Evolutionary conservation across 2,113 vertebrate species (phyloP).

Genomic region (Caracal caracal): DNA sequence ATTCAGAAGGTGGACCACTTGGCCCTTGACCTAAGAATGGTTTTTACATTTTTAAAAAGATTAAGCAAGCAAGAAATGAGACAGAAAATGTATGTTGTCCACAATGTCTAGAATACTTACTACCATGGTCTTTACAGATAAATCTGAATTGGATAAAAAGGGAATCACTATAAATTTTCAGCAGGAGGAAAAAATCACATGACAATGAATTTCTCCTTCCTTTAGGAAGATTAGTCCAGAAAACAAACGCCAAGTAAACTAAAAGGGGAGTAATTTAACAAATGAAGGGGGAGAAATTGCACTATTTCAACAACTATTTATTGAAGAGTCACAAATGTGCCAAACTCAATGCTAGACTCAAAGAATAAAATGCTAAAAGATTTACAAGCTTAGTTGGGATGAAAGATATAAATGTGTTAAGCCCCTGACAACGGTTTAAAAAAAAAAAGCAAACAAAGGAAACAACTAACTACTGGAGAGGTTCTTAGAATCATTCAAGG

Average conservation of each 20-base stretch:
- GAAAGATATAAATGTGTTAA: background rate
- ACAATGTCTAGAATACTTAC: slow-evolving; percentile 31
- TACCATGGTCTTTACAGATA: background rate
- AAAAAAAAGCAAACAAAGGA: background rate
- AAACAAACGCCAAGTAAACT: background rate
- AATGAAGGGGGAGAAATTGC: background rate
- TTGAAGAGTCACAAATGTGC: background rate
- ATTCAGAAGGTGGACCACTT: background rate
- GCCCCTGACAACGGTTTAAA: background rate
- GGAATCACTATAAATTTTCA: background rate
- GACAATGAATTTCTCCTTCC: background rate
- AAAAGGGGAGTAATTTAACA: background rate
- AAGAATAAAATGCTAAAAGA: background rate
- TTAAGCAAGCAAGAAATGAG: background rate
- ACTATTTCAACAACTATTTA: slow-evolving; percentile 16
- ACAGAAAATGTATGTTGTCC: background rate
- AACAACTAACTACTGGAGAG: background rate
- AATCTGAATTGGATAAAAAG: background rate
- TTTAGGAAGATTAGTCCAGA: slow-evolving; percentile 8
- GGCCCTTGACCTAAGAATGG: background rate
- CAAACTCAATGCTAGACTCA: background rate
- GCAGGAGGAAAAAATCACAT: background rate
- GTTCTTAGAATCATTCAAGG: too few species aligned
- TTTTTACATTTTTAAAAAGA: slow-evolving; percentile 5
- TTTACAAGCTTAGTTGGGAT: background rate